phyloP scores from a whole-genome alignment of 2,888 invertebrate species.

The Euzetes globulus region DNA sequence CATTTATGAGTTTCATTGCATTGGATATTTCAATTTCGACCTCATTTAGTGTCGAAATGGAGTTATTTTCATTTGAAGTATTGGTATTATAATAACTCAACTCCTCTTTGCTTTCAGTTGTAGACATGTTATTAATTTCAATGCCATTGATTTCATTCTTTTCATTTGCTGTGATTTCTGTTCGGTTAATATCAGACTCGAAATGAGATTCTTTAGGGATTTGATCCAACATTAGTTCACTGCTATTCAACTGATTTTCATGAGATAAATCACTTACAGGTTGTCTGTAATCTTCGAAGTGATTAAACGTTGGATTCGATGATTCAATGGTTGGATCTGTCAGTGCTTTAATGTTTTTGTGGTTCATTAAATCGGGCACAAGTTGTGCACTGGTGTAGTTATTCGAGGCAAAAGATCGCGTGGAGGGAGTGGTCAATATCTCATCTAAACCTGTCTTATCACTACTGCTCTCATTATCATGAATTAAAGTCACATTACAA shows the following conservation, averaged over 20 bases:
- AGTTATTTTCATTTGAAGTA: background rate
- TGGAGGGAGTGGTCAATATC: constrained; percentile 1
- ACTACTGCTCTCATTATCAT: constrained; percentile 1
- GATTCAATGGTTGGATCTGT: background rate
- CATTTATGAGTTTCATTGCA: constrained; percentile 16
- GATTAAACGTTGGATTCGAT: background rate
- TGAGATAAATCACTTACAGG: constrained; percentile 17
- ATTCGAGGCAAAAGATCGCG: background rate
- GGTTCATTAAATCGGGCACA: background rate
- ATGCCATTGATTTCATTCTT: background rate
- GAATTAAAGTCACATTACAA: constrained; percentile 20
- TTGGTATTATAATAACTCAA: background rate
- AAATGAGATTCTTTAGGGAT: background rate
- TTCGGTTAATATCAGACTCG: background rate
- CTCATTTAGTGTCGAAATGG: background rate
- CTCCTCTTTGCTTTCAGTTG: background rate
- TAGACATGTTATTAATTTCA: background rate
- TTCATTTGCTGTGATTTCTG: background rate
- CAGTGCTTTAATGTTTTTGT: background rate
- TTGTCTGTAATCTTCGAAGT: constrained; percentile 1
- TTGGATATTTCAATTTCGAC: background rate
- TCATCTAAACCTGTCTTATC: background rate
- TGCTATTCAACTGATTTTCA: constrained; percentile 7
- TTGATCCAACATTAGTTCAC: background rate
- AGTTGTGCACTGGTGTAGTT: background rate